Percentiles rank a stretch among this genome's conserved stretches.
These are phyloP conservation scores for Copidosoma aretas DNA, from an alignment of 2,888 invertebrate genomes.

Conservation along the genomic window DNA sequence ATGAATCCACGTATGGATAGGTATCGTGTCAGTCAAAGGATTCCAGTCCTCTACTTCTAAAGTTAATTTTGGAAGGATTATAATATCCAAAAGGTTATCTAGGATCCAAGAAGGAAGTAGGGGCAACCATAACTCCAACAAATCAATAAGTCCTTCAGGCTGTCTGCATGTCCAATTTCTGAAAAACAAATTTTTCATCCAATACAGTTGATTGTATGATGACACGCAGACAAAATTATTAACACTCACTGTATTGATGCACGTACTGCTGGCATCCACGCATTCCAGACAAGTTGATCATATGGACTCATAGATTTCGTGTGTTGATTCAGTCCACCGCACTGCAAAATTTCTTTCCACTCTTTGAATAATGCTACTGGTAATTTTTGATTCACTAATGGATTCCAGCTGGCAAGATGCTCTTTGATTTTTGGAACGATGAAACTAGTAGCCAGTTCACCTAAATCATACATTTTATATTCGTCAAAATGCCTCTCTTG, in stretches of 20 bases:
- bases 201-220: neutral
- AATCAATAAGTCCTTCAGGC: constrained; percentile 77
- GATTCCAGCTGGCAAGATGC: constrained; percentile 80
- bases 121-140: constrained; percentile 83
- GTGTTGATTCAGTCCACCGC: constrained; percentile 53
- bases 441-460: constrained; percentile 82
- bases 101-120: constrained; percentile 84
- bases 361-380: constrained; percentile 72
- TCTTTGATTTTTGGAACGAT: constrained; percentile 84
- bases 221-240: constrained; percentile 40
- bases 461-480: constrained; percentile 84
- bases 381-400: constrained; percentile 72
- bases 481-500: constrained; percentile 74
- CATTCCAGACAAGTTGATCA: constrained; percentile 86
- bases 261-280: constrained; percentile 85
- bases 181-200: constrained; percentile 46
- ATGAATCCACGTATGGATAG: constrained; percentile 96
- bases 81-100: constrained; percentile 81
- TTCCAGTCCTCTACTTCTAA: constrained; percentile 90
- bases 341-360: constrained; percentile 73
- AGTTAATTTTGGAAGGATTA: constrained; percentile 77
- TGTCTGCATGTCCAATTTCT: constrained; percentile 84
- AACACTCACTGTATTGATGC: constrained; percentile 73
- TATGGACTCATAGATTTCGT: constrained; percentile 72
- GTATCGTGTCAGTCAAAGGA: constrained; percentile 91